Evolutionary conservation across 2,797 vertebrate species (phyloP).

Genomic region (Coccyzus lansbergi): DNA sequence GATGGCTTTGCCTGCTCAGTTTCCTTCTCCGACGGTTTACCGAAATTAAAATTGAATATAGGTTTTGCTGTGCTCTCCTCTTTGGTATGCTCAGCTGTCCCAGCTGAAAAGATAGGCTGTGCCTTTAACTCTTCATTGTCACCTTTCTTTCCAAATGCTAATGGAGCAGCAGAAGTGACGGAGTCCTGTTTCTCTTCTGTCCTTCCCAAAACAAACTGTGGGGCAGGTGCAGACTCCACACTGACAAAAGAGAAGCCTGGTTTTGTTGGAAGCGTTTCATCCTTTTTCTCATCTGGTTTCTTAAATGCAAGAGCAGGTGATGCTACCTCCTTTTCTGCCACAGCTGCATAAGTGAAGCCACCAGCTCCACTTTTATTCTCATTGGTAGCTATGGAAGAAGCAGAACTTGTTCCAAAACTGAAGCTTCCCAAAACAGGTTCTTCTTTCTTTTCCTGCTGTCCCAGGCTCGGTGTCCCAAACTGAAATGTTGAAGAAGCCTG

Average conservation of each 20-base stretch:
- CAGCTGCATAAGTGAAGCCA: constrained; percentile 74
- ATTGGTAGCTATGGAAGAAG: constrained; percentile 62
- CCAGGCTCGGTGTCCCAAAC: constrained; percentile 72
- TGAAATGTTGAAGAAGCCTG: constrained; percentile 71
- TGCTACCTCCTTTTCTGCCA: constrained; percentile 77
- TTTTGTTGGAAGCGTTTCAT: constrained; percentile 78
- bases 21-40: constrained; percentile 84
- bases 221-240: constrained; percentile 57
- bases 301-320: constrained; percentile 83
- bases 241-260: constrained; percentile 73
- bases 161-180: constrained; percentile 60
- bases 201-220: constrained; percentile 78
- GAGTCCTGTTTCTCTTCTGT: constrained; percentile 80
- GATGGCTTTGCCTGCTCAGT: constrained; percentile 71
- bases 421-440: constrained; percentile 77
- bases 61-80: constrained; percentile 77
- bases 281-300: constrained; percentile 86
- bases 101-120: constrained; percentile 83
- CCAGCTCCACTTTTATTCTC: constrained; percentile 77
- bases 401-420: constrained; percentile 78
- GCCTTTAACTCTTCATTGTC: constrained; percentile 79
- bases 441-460: constrained; percentile 81
- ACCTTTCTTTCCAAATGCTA: constrained; percentile 86
- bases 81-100: constrained; percentile 84
- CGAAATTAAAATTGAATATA: constrained; percentile 82